These are phyloP conservation scores for Cenopis cana DNA, from an alignment of 2,888 invertebrate species.

Conservation along the genomic window DNA sequence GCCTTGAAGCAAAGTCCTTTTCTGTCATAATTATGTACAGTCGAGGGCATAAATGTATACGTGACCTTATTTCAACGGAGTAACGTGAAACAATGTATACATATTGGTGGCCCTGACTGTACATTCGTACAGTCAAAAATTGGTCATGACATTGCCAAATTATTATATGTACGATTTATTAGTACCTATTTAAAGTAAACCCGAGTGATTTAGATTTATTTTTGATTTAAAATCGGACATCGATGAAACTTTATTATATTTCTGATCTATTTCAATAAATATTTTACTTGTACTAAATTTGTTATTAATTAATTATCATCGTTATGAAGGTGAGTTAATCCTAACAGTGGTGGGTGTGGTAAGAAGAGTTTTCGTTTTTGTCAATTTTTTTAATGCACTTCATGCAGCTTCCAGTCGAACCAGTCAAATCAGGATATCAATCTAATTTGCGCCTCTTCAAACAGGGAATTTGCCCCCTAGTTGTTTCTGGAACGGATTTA, in stretches of 20 bases:
- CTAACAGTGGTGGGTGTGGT: not conserved
- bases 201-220: not conserved
- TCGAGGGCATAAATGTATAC: no score
- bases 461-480: not conserved
- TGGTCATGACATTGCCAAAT: not conserved
- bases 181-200: not conserved
- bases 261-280: constrained; percentile 33
- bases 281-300: constrained; percentile 15
- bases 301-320: constrained; percentile 17
- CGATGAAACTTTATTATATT: constrained; percentile 20
- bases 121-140: not conserved
- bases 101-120: not conserved
- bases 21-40: not conserved
- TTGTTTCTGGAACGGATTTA: constrained; percentile 2
- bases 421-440: not conserved
- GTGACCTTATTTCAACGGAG: no score
- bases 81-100: no score
- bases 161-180: not conserved
- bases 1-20: not conserved
- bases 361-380: not conserved
- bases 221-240: constrained; percentile 24
- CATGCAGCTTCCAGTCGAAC: not conserved
- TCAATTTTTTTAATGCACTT: not conserved
- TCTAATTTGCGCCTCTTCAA: no score
- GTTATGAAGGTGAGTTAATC: constrained; percentile 1